Evolutionary conservation across 1,140 invertebrate species (phyloP).

Genomic region (Scaptomyza pallida): DNA sequence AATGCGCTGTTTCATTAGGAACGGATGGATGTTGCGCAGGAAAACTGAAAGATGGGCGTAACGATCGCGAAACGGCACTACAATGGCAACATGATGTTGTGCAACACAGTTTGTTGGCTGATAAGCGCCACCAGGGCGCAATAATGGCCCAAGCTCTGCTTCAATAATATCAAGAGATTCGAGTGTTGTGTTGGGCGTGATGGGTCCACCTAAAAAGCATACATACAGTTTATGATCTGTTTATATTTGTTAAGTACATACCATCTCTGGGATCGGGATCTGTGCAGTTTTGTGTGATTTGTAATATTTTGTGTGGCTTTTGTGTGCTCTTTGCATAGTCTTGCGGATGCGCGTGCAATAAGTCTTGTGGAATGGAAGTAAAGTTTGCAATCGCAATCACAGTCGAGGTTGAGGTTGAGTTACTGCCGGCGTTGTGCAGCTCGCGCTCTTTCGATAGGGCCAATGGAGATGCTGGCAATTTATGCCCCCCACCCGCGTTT

Average conservation of each 20-base stretch:
- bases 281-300: slow-evolving; percentile 54
- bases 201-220: slow-evolving; percentile 76
- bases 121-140: slow-evolving; percentile 90
- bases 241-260: neutral
- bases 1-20: slow-evolving; percentile 94
- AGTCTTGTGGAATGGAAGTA: slow-evolving; percentile 81
- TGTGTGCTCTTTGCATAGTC: slow-evolving; percentile 46
- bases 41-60: slow-evolving; percentile 92
- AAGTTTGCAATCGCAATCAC: slow-evolving; percentile 77
- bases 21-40: slow-evolving; percentile 95
- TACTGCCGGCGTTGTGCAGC: slow-evolving; percentile 34
- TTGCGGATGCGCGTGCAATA: slow-evolving; percentile 51
- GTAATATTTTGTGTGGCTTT: slow-evolving; percentile 40
- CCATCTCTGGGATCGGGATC: slow-evolving; percentile 73
- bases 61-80: slow-evolving; percentile 93
- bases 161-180: slow-evolving; percentile 84
- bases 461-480: slow-evolving; percentile 58
- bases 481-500: slow-evolving; percentile 16
- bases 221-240: neutral
- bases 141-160: slow-evolving; percentile 84
- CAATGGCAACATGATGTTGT: slow-evolving; percentile 92
- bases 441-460: slow-evolving; percentile 58
- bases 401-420: slow-evolving; percentile 63
- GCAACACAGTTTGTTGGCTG: slow-evolving; percentile 90
- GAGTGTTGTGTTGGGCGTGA: slow-evolving; percentile 83